Percentiles rank a stretch among this genome's conserved stretches.
Evolutionary conservation across 2,888 invertebrate species (phyloP).

Genomic region (Watsonalla cultraria): DNA sequence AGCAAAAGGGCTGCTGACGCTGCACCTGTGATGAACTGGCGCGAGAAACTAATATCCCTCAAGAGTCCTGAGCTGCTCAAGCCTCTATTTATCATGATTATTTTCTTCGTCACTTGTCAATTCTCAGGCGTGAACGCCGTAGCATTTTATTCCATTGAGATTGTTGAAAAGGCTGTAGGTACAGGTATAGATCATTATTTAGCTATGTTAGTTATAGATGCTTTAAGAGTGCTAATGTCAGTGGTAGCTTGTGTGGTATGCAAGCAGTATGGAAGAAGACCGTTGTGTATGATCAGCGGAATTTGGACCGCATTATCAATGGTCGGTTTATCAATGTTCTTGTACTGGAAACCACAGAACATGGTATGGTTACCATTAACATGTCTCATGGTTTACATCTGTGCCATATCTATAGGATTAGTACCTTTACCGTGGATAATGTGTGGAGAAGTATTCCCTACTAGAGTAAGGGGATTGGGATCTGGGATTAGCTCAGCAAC

Average conservation of each 20-base stretch:
- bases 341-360: conserved; percentile 56
- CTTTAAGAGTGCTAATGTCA: conserved; percentile 80
- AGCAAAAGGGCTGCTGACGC: conserved; percentile 54
- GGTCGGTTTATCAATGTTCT: conserved; percentile 71
- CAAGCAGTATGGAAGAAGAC: conserved; percentile 80
- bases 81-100: conserved; percentile 80
- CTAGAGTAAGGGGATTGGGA: conserved; percentile 80
- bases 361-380: conserved; percentile 73
- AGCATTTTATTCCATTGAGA: conserved; percentile 84
- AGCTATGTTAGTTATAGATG: conserved; percentile 82
- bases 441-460: conserved; percentile 85
- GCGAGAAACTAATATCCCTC: conserved; percentile 51
- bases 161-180: conserved; percentile 79
- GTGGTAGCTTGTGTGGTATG: conserved; percentile 81
- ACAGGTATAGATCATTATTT: conserved; percentile 81
- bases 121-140: conserved; percentile 86
- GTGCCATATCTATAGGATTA: conserved; percentile 79
- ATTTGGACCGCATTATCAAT: conserved; percentile 80
- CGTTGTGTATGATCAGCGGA: conserved; percentile 82
- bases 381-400: conserved; percentile 77
- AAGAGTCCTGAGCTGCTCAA: conserved; percentile 74
- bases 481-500: conserved; percentile 83
- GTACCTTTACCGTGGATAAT: conserved; percentile 86
- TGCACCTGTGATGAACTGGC: conserved; percentile 45
- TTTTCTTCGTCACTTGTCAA: conserved; percentile 83